Evolutionary conservation across 2,113 vertebrate genomes (phyloP), one percentile per base, ranked within the genome.

Genomic region (Otus sunia): DNA sequence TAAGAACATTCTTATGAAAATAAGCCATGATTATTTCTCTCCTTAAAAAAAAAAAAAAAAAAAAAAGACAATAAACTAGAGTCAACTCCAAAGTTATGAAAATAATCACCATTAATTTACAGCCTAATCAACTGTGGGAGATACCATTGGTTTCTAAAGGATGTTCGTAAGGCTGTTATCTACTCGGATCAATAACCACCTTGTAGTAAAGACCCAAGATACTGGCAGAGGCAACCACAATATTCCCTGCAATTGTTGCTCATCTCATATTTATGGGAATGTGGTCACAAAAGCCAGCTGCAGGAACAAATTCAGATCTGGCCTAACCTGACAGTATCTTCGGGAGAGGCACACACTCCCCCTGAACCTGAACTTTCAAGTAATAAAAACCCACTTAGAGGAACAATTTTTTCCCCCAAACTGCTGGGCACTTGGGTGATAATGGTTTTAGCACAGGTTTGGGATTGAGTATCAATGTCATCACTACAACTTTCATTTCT

Each of bases 121-220:
- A 86, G 66, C 66, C 56, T 75, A 30, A 75, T 66, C 53, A 64
- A 6, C 21, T 88, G 77, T 41, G 74, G 81, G 49, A 90, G 84
- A 82, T 18, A 27, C 15, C 64, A 2, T 29, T 82, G 92, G 81
- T 88, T 85, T 91, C 67, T 78, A 20, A 74, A 86, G 55, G 76
- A 64, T 87, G 41, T 84, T 83, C 0, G 0, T 66, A 73, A 73
- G 26, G n/a, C 25, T 93, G 69, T 88, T 96, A 93, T 93, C 87
- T 91, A 16, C 49, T n/a, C 49, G 58, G 66, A 95, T 96, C 90
- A 83, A 96, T 95, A 96, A 90, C 92, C 84, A 95, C 93, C 84
- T 79, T 73, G 77, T 66, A 68, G 69, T 53, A 62, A 90, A 90
- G 45, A 66, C 93, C 73, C 49, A 41, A 64, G 78, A 58, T n/a